Conservation (phyloP, 2,888 invertebrate genomes). For the Camponotus fellah region DNA sequence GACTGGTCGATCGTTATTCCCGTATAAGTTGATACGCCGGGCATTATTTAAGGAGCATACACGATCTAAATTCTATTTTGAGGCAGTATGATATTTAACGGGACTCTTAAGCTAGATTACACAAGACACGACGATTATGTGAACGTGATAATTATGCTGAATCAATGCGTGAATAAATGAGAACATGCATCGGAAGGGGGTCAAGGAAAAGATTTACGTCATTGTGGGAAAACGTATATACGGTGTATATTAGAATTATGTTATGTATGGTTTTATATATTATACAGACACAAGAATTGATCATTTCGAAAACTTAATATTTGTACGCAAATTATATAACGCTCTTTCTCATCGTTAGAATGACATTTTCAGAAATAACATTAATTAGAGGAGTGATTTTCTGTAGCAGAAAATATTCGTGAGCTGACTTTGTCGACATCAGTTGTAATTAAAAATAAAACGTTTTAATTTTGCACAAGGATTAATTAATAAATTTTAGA, state of each 20-base stretch:
- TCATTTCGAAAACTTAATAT: neutral
- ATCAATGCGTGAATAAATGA: slow-evolving; percentile 52
- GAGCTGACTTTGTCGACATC: neutral
- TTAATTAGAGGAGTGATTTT: neutral
- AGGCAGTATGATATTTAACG: slow-evolving; percentile 9
- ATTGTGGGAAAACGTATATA: slow-evolving; percentile 34
- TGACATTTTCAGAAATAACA: neutral
- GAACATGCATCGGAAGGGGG: slow-evolving; percentile 27
- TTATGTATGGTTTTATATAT: neutral
- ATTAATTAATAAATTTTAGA: slow-evolving; percentile 10
- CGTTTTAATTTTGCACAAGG: neutral
- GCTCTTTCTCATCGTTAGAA: neutral
- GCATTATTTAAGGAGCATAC: slow-evolving; percentile 14
- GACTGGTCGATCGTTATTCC: slow-evolving; percentile 16
- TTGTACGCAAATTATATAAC: neutral
- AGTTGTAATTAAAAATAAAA: neutral
- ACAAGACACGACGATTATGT: slow-evolving; percentile 40
- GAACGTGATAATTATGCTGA: slow-evolving; percentile 35
- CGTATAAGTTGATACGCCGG: slow-evolving; percentile 18
- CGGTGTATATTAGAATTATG: neutral
- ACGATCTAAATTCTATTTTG: slow-evolving; percentile 13
- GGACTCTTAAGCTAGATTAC: slow-evolving; percentile 18
- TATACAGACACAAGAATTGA: neutral
- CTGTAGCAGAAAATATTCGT: neutral
- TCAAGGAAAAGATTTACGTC: slow-evolving; percentile 49